Evolutionary conservation across 2,113 vertebrate species (phyloP), one percentile per base, ranked within the genome.

Genomic region (Eidolon helvum): DNA sequence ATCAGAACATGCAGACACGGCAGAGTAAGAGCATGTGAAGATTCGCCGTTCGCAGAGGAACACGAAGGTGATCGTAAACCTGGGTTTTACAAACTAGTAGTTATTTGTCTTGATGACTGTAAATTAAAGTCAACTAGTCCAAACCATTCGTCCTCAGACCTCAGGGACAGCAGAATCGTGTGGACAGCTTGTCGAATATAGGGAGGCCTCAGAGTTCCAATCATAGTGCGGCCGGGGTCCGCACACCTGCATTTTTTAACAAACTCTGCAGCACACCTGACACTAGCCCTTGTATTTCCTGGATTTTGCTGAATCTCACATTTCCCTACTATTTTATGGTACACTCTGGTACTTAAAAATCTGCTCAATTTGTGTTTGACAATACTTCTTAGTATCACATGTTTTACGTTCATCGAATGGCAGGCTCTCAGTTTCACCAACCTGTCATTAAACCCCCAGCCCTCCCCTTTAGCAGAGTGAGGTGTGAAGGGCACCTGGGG

Each of bases 61-160:
- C 40, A 12, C 15, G 33, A 40, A 10, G 35, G 30, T 5, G 19
- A 57, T 74, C 68, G 53, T 35, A 79, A 59, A 28, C 6, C 0
- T 72, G 59, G 7, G 22, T 33, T 43, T 74, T 35, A 68, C 22
- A 72, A 71, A 30, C 18, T n/a, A 48, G 59, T 85, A 18, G 61
- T 89, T 61, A 86, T 89, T 79, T 93, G 26, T 87, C 45, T 45
- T 19, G 55, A 57, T 63, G 35, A 79, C 43, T 93, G 5, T 59
- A 80, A 87, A 53, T 55, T 40, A 78, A 65, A 43, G 22, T 82
- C 88, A 82, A 15, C 10, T 14, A 12, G 48, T 21, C 33, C 66
- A 94, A 33, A 65, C 28, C 9, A 22, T 33, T 19, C 24, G 18
- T 69, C 89, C 50, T 65, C 38, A 88, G n/a, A 69, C 65, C 59